A percentile compares a stretch with the other conserved stretches of the same genome.
phyloP scores from a whole-genome alignment of 2,888 invertebrate genomes.

The Meiosimyza decipiens region DNA sequence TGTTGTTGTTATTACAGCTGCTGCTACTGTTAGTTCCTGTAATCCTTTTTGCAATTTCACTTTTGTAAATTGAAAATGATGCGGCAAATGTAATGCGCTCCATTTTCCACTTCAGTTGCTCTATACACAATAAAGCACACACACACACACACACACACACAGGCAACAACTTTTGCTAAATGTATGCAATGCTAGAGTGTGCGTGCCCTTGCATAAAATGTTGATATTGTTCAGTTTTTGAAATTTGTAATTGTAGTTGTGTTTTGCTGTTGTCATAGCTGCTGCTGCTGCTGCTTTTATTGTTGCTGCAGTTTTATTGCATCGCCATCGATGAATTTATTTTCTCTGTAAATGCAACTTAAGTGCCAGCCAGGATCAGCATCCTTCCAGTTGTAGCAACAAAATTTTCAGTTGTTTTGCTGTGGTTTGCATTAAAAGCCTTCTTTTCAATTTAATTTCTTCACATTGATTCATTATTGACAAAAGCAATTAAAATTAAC shows the following conservation, averaged over 20 bases:
- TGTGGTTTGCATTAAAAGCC: too few species aligned
- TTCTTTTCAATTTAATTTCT: too few species aligned
- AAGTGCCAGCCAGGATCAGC: too few species aligned
- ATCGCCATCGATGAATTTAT: too few species aligned
- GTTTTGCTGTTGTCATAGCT: not conserved
- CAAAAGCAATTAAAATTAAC: too few species aligned
- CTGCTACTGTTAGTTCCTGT: constrained; percentile 5
- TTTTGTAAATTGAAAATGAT: constrained; percentile 29
- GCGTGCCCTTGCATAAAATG: not conserved
- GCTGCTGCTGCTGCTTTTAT: not conserved
- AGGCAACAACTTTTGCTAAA: too few species aligned
- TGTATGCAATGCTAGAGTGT: too few species aligned
- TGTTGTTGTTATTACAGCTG: not conserved
- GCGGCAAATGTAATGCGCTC: constrained; percentile 29
- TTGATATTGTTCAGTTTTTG: not conserved
- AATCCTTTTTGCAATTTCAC: constrained; percentile 29
- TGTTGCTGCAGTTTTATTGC: not conserved
- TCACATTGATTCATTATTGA: too few species aligned
- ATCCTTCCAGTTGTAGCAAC: too few species aligned
- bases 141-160: too few species aligned
- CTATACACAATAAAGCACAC: not conserved
- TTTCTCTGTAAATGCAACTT: too few species aligned
- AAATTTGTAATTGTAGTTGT: not conserved
- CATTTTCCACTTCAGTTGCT: constrained; percentile 21
- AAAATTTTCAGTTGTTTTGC: too few species aligned